These are phyloP conservation scores for Microchrysa polita DNA, from an alignment of 2,888 invertebrate species.

Conservation along the genomic window DNA sequence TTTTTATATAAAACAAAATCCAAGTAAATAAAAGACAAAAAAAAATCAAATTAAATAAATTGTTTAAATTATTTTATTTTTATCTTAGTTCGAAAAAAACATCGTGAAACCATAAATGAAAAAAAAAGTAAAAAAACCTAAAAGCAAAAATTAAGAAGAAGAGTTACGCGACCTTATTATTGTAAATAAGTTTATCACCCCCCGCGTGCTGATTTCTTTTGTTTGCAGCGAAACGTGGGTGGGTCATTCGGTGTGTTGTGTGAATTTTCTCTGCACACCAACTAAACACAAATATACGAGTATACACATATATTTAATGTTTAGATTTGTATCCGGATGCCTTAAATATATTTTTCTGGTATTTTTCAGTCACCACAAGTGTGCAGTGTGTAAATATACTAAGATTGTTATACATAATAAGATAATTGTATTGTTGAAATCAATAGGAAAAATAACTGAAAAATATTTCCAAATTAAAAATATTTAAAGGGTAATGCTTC, in stretches of 20 bases:
- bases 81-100: background rate
- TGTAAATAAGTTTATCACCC: conserved; percentile 13
- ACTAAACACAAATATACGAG: too few species aligned
- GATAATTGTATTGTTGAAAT: too few species aligned
- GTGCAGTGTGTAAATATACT: too few species aligned
- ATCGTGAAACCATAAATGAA: background rate
- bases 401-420: too few species aligned
- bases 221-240: too few species aligned
- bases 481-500: too few species aligned
- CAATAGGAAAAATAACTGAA: too few species aligned
- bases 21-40: conserved; percentile 7
- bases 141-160: background rate
- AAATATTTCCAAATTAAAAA: too few species aligned
- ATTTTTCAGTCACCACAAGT: too few species aligned
- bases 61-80: conserved; percentile 35
- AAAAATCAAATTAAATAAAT: background rate
- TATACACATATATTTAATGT: background rate
- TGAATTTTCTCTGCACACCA: too few species aligned
- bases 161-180: conserved; percentile 32
- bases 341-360: background rate
- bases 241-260: too few species aligned
- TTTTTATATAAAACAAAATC: conserved; percentile 7
- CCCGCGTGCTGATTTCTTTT: too few species aligned
- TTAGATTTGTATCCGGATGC: background rate
- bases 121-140: conserved; percentile 5